These are phyloP conservation scores for Scelioninae gen. 1 DNA, from an alignment of 2,888 invertebrate species.

Conservation along the genomic window DNA sequence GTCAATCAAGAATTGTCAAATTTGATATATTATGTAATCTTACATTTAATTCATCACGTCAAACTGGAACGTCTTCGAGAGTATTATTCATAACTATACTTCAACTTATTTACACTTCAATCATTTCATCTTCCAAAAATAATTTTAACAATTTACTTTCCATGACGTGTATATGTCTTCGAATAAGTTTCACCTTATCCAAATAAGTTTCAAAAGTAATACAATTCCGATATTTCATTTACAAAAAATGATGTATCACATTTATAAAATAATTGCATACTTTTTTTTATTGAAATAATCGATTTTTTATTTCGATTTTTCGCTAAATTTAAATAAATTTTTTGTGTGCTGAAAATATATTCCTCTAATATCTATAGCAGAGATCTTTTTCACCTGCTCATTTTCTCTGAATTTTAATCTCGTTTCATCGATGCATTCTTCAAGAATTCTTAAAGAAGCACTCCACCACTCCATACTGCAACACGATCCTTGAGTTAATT, in stretches of 20 bases:
- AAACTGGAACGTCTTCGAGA: slow-evolving; percentile 9
- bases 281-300: too few species aligned
- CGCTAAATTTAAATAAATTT: too few species aligned
- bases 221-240: slow-evolving; percentile 9
- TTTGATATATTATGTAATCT: slow-evolving; percentile 8
- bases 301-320: too few species aligned
- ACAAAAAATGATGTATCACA: too few species aligned
- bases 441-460: slow-evolving; percentile 5
- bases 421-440: slow-evolving; percentile 36
- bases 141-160: slow-evolving; percentile 1
- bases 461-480: slow-evolving; percentile 16
- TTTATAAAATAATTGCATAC: too few species aligned
- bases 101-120: not conserved
- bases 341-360: too few species aligned
- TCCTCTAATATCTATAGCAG: too few species aligned
- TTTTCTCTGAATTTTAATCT: slow-evolving; percentile 36
- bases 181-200: not conserved
- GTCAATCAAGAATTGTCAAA: slow-evolving; percentile 30
- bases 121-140: slow-evolving; percentile 4
- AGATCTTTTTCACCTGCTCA: slow-evolving; percentile 40
- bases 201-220: not conserved
- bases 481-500: slow-evolving; percentile 49
- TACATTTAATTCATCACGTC: not conserved
- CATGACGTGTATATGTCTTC: not conserved
- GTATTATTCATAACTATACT: not conserved